A percentile compares a stretch with the other conserved stretches of the same genome.
These are phyloP conservation scores for Dendrolimus pini DNA, from an alignment of 2,888 invertebrate genomes.

Conservation along the genomic window DNA sequence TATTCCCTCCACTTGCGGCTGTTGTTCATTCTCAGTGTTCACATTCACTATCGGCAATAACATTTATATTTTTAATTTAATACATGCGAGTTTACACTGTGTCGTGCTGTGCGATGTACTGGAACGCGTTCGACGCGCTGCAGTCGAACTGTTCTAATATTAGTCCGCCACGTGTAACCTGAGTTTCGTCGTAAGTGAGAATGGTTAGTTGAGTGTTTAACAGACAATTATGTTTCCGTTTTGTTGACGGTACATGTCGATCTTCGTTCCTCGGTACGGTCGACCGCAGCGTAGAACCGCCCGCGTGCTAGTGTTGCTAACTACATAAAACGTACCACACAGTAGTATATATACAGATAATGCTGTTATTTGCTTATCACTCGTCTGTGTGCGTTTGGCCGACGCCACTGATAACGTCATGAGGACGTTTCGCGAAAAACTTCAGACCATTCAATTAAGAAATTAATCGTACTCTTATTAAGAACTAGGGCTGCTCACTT, in stretches of 20 bases:
- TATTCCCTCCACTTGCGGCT: slow-evolving; percentile 69
- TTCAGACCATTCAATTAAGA: slow-evolving; percentile 16
- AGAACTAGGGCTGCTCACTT: too few species aligned
- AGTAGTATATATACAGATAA: slow-evolving; percentile 30
- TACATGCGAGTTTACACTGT: slow-evolving; percentile 41
- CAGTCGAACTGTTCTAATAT: slow-evolving; percentile 47
- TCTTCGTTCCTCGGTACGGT: slow-evolving; percentile 38
- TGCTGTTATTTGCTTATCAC: slow-evolving; percentile 49
- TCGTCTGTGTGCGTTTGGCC: slow-evolving; percentile 28
- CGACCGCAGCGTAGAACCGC: slow-evolving; percentile 37
- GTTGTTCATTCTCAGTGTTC: slow-evolving; percentile 53
- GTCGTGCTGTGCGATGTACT: slow-evolving; percentile 30
- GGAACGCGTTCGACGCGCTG: slow-evolving; percentile 28
- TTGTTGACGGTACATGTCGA: slow-evolving; percentile 57
- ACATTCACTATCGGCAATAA: slow-evolving; percentile 48
- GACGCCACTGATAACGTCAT: slow-evolving; percentile 53
- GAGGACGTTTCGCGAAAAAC: slow-evolving; percentile 15
- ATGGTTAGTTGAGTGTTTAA: slow-evolving; percentile 40
- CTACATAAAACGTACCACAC: slow-evolving; percentile 9
- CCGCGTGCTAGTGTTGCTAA: slow-evolving; percentile 28
- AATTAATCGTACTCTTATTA: too few species aligned
- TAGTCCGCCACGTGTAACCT: slow-evolving; percentile 61
- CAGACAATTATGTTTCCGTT: slow-evolving; percentile 38
- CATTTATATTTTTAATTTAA: slow-evolving; percentile 53
- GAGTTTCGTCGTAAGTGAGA: slow-evolving; percentile 58